Evolutionary conservation across 1,140 invertebrate species (phyloP).

Genomic region (Bombus pascuorum): DNA sequence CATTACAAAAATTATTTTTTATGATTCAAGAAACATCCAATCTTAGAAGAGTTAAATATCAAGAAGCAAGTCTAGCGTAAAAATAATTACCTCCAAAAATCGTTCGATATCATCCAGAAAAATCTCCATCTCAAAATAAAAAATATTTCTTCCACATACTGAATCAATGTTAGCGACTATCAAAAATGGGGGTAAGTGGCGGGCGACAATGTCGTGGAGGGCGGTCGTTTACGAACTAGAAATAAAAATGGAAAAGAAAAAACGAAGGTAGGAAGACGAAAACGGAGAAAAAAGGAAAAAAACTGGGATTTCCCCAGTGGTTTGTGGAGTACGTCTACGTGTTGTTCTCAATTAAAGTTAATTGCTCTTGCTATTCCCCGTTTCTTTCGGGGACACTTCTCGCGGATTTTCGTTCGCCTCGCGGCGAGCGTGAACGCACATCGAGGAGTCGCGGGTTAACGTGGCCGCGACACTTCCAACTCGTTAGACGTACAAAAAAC

Average conservation of each 20-base stretch:
- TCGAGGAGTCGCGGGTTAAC: constrained; percentile 48
- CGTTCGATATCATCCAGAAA: too few species aligned
- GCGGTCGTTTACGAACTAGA: not conserved
- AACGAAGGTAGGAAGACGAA: not conserved
- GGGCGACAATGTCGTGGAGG: not conserved
- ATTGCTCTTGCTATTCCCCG: constrained; percentile 34
- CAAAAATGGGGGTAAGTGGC: too few species aligned
- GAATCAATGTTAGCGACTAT: not conserved
- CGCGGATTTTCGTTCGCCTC: constrained; percentile 40
- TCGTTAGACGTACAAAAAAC: constrained; percentile 47
- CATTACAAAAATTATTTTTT: too few species aligned
- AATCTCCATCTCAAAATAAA: not conserved
- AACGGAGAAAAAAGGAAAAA: not conserved
- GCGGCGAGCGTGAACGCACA: constrained; percentile 38
- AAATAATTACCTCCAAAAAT: too few species aligned
- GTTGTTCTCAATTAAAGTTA: constrained; percentile 55
- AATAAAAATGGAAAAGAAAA: not conserved
- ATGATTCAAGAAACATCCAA: too few species aligned
- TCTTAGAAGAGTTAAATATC: too few species aligned
- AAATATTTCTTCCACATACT: not conserved
- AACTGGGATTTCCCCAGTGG: not conserved
- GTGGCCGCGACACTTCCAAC: constrained; percentile 55
- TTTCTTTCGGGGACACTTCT: constrained; percentile 15
- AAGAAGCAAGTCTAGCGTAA: too few species aligned
- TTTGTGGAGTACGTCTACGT: not conserved